Conservation (phyloP, 2,113 vertebrate species). For the Peromyscus californicus region DNA sequence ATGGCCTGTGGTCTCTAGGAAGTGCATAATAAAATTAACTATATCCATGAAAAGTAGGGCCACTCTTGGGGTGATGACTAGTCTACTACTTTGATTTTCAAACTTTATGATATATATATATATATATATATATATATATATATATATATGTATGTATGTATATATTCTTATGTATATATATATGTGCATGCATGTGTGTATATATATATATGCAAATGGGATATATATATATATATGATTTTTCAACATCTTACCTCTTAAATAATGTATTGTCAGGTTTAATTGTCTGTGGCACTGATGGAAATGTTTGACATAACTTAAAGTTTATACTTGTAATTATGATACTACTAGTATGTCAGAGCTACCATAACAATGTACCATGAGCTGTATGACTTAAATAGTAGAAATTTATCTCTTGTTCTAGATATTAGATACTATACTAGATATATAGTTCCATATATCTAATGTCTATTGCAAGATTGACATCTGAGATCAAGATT, state of each 20-base stretch:
- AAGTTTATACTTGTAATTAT: neutral
- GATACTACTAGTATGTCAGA: neutral
- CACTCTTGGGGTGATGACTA: neutral
- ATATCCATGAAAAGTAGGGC: neutral
- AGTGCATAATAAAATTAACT: constrained; percentile 21
- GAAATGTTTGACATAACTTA: neutral
- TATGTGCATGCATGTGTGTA: too few relatives aligned
- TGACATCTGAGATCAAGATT: neutral
- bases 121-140: neutral
- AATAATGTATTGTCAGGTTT: neutral
- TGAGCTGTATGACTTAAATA: neutral
- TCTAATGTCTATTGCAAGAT: neutral
- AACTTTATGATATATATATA: neutral
- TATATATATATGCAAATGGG: neutral
- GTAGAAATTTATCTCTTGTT: neutral
- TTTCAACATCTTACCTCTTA: neutral
- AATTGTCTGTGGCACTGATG: neutral
- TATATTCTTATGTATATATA: too few relatives aligned
- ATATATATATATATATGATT: neutral
- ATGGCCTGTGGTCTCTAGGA: neutral
- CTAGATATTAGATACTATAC: neutral
- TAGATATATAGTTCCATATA: neutral
- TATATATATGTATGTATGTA: too few relatives aligned
- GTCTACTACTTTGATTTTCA: neutral
- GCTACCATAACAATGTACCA: neutral